Percentiles rank a stretch among this genome's conserved stretches.
These are phyloP conservation scores for Cheilosia grossa DNA, from an alignment of 2,888 invertebrate genomes.

Conservation along the genomic window DNA sequence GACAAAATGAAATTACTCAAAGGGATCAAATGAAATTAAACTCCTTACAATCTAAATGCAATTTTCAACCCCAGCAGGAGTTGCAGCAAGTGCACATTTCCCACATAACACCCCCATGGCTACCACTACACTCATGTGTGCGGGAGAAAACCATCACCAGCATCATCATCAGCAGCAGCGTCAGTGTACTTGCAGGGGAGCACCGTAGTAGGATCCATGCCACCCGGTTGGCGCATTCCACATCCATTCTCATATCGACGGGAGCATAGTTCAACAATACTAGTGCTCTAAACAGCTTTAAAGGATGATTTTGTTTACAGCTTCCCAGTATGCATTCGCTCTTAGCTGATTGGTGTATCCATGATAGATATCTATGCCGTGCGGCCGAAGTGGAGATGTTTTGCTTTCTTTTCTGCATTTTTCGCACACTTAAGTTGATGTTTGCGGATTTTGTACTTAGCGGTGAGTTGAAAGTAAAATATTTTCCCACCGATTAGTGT, in stretches of 20 bases:
- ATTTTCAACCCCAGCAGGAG: slow-evolving; percentile 55
- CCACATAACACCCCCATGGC: slow-evolving; percentile 12
- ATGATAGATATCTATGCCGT: slow-evolving; percentile 10
- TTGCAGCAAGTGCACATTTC: slow-evolving; percentile 22
- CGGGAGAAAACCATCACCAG: slow-evolving; percentile 32
- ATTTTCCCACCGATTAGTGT: slow-evolving; percentile 49
- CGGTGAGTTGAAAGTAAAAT: slow-evolving; percentile 46
- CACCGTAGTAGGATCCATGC: not conserved
- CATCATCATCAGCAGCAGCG: slow-evolving; percentile 27
- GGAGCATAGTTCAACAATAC: slow-evolving; percentile 58
- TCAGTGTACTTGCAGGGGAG: slow-evolving; percentile 12
- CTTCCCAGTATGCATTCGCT: slow-evolving; percentile 30
- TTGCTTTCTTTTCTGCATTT: slow-evolving; percentile 27
- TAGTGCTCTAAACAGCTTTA: slow-evolving; percentile 61
- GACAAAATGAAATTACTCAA: slow-evolving; percentile 71
- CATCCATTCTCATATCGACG: slow-evolving; percentile 12
- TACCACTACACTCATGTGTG: slow-evolving; percentile 14
- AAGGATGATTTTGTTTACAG: slow-evolving; percentile 24
- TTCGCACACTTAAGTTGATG: slow-evolving; percentile 14
- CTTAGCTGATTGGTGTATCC: slow-evolving; percentile 49
- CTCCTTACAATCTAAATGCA: slow-evolving; percentile 72
- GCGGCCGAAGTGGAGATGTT: slow-evolving; percentile 5
- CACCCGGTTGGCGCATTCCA: slow-evolving; percentile 11
- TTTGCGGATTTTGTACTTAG: slow-evolving; percentile 59
- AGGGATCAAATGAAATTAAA: slow-evolving; percentile 72